A percentile compares a stretch with the other conserved stretches of the same genome.
phyloP scores from a whole-genome alignment of 2,113 vertebrate species.

The Ailurus styani region DNA sequence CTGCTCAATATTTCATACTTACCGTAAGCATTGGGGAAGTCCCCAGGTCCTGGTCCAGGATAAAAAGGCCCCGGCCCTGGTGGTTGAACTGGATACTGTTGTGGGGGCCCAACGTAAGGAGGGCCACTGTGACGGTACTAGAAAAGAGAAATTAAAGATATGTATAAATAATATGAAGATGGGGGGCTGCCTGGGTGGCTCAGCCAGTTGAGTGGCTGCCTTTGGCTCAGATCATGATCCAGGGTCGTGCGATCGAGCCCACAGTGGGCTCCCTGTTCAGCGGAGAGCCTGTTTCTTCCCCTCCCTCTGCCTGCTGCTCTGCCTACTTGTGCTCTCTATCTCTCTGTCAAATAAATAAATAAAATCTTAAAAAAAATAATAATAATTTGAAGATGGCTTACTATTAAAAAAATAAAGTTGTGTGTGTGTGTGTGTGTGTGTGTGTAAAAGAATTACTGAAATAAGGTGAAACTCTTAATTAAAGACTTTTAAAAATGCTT shows the following conservation, averaged over 20 bases:
- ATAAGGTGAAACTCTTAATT: not conserved
- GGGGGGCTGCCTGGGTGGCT: too few relatives aligned
- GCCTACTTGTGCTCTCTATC: too few relatives aligned
- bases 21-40: constrained; percentile 95
- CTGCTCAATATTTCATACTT: constrained; percentile 68
- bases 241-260: too few relatives aligned
- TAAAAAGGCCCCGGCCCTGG: constrained; percentile 95
- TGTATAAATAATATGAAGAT: not conserved
- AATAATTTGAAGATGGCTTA: not conserved
- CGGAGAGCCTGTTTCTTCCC: too few relatives aligned
- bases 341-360: too few relatives aligned
- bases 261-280: too few relatives aligned
- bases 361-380: too few relatives aligned
- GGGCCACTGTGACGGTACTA: constrained; percentile 94
- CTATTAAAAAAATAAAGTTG: not conserved
- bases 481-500: not conserved
- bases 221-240: too few relatives aligned
- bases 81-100: constrained; percentile 95
- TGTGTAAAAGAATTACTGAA: not conserved
- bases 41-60: constrained; percentile 94
- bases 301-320: too few relatives aligned
- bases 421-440: not conserved
- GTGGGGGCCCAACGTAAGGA: constrained; percentile 92
- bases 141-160: constrained; percentile 8
- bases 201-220: too few relatives aligned